A percentile compares a stretch with the other conserved stretches of the same genome.
These are phyloP conservation scores for Sinopyrophorus schimmeli DNA, from an alignment of 2,888 invertebrate species.

Conservation along the genomic window DNA sequence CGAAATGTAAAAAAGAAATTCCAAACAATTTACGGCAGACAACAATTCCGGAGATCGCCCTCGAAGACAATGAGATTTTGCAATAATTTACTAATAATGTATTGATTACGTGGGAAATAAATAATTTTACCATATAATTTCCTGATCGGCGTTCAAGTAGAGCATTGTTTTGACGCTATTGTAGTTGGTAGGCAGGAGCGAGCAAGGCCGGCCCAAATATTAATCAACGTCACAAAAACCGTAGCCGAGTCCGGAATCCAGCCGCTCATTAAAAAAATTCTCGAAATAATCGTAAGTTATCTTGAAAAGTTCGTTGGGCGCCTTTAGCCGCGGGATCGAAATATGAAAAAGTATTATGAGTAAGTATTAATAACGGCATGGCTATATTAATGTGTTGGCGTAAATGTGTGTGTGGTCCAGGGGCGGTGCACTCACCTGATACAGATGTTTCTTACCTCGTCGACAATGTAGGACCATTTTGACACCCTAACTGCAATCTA, in stretches of 20 bases:
- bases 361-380: conserved; percentile 55
- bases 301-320: conserved; percentile 29
- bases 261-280: conserved; percentile 32
- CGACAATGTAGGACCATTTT: conserved; percentile 37
- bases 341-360: conserved; percentile 52
- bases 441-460: conserved; percentile 44
- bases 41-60: no score
- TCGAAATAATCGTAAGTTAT: conserved; percentile 16
- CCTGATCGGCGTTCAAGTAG: conserved; percentile 39
- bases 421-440: conserved; percentile 49
- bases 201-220: conserved; percentile 51
- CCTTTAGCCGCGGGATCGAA: conserved; percentile 47
- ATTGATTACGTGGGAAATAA: conserved; percentile 33
- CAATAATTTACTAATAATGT: conserved; percentile 23
- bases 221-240: conserved; percentile 53
- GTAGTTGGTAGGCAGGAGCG: conserved; percentile 51
- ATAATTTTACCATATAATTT: conserved; percentile 40
- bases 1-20: no score
- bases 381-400: conserved; percentile 55
- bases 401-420: conserved; percentile 53
- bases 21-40: no score
- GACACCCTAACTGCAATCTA: conserved; percentile 42
- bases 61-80: conserved; percentile 11
- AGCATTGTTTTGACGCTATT: conserved; percentile 53
- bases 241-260: conserved; percentile 44